Conservation (phyloP, 2,888 invertebrate species). For the Dione juno region DNA sequence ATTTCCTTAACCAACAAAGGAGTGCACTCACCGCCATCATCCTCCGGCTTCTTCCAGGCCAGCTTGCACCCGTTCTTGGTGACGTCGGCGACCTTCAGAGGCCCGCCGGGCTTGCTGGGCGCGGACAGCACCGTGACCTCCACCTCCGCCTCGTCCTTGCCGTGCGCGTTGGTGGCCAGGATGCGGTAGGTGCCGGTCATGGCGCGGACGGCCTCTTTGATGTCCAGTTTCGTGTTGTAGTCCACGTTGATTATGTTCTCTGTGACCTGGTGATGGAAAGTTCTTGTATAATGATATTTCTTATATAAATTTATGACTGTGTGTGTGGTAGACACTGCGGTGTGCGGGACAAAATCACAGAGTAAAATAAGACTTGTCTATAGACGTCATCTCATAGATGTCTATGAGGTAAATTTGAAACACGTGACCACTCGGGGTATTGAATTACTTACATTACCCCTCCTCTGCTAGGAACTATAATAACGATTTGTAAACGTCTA, state of each 20-base stretch:
- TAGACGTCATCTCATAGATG: too few species aligned
- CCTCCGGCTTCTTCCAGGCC: constrained; percentile 96
- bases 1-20: too few species aligned
- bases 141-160: constrained; percentile 95
- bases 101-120: constrained; percentile 94
- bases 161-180: constrained; percentile 94
- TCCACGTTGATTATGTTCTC: constrained; percentile 92
- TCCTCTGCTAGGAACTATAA: too few species aligned
- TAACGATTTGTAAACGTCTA: too few species aligned
- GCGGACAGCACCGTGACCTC: constrained; percentile 94
- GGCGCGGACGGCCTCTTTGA: constrained; percentile 90
- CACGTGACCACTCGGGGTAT: too few species aligned
- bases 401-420: too few species aligned
- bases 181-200: constrained; percentile 96
- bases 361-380: too few species aligned
- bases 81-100: constrained; percentile 93
- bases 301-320: too few species aligned
- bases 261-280: constrained; percentile 76
- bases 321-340: too few species aligned
- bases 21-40: constrained; percentile 93
- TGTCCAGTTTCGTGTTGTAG: constrained; percentile 93
- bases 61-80: constrained; percentile 95
- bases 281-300: neutral
- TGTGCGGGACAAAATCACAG: too few species aligned
- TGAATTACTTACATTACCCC: too few species aligned